These are phyloP conservation scores for Otus scops DNA, from an alignment of 2,797 vertebrate species.

Conservation along the genomic window DNA sequence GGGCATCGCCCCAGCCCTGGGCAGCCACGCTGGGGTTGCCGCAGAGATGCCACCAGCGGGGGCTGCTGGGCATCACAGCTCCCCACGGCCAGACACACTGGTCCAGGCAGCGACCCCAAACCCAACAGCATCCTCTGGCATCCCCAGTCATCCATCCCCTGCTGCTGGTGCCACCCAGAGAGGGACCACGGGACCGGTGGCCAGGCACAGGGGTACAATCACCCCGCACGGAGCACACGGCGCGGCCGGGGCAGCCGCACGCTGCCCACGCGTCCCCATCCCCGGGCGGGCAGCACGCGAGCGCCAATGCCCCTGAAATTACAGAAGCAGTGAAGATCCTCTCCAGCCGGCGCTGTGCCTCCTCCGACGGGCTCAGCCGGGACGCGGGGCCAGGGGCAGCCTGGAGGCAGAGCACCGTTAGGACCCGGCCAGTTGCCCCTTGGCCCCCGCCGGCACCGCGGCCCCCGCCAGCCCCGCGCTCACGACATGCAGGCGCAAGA, in stretches of 20 bases:
- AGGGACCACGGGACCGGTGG: fast-evolving
- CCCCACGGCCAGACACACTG: neutral
- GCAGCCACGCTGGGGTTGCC: neutral
- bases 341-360: slow-evolving; percentile 89
- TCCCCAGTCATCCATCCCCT: neutral
- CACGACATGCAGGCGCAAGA: neutral
- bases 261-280: fast-evolving
- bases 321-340: slow-evolving; percentile 91
- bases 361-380: slow-evolving; percentile 81
- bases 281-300: neutral
- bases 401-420: slow-evolving; percentile 80
- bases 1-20: neutral
- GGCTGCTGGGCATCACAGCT: neutral
- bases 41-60: fast-evolving
- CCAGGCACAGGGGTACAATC: neutral
- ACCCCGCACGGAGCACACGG: fast-evolving
- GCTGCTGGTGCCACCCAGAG: neutral
- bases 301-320: slow-evolving; percentile 66
- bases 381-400: slow-evolving; percentile 63
- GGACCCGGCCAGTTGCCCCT: neutral
- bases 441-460: neutral
- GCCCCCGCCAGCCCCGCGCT: neutral
- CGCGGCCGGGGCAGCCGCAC: fast-evolving
- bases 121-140: neutral
- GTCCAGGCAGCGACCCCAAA: neutral